phyloP scores from a whole-genome alignment of 2,113 vertebrate genomes.

The Hepsetus odoe region DNA sequence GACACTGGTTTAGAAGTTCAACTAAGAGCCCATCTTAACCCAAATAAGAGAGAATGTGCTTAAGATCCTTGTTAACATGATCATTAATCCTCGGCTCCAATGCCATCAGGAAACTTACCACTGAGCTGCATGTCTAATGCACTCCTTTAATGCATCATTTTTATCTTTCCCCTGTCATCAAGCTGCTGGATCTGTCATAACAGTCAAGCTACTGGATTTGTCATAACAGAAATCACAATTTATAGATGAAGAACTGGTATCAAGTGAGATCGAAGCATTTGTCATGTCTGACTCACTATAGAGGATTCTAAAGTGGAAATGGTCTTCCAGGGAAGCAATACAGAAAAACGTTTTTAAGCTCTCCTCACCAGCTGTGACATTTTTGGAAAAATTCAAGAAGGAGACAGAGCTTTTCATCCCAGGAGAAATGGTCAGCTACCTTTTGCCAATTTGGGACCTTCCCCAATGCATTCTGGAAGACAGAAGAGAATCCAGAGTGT shows the following conservation, averaged over 20 bases:
- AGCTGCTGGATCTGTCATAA: not conserved
- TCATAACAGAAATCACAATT: not conserved
- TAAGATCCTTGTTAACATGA: not conserved
- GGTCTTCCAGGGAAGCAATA: constrained; percentile 15
- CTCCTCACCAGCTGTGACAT: constrained; percentile 52
- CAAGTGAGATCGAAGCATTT: not conserved
- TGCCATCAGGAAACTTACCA: not conserved
- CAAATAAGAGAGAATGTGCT: not conserved
- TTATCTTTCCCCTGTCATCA: not conserved
- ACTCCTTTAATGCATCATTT: not conserved
- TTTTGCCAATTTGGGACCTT: constrained; percentile 73
- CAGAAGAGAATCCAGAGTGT: constrained; percentile 57
- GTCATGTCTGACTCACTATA: not conserved
- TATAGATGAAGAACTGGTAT: not conserved
- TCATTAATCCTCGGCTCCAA: not conserved
- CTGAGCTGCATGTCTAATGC: not conserved
- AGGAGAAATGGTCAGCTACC: constrained; percentile 66
- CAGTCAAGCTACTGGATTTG: not conserved
- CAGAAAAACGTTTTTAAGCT: not conserved
- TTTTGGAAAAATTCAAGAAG: constrained; percentile 61
- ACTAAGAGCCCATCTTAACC: not conserved
- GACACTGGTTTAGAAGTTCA: not conserved
- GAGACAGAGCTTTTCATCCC: constrained; percentile 67
- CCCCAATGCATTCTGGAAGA: constrained; percentile 74
- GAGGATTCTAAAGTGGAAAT: not conserved